Evolutionary conservation across 2,797 vertebrate genomes (phyloP).

Genomic region (Pangasius krempfi): DNA sequence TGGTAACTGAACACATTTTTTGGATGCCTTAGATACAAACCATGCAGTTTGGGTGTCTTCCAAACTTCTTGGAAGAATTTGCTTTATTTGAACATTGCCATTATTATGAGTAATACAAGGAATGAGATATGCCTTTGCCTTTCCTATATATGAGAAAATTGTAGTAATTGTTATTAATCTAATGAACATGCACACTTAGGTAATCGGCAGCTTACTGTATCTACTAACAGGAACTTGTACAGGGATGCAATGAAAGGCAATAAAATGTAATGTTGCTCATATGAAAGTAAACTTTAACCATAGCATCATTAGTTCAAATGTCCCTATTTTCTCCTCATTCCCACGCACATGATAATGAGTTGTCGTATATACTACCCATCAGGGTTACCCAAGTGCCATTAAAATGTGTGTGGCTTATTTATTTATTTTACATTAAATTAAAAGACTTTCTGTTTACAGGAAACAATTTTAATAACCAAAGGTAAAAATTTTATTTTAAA

Average conservation of each 20-base stretch:
- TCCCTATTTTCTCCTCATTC: not conserved
- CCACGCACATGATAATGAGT: not conserved
- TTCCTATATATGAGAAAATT: not conserved
- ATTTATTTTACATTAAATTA: not conserved
- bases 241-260: not conserved
- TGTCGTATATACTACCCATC: not conserved
- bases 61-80: not conserved
- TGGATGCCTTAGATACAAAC: not conserved
- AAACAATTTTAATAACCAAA: not conserved
- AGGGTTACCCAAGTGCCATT: not conserved
- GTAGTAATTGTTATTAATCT: not conserved
- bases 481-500: not conserved
- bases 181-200: not conserved
- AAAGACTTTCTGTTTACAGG: not conserved
- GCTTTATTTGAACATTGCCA: not conserved
- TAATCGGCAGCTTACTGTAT: not conserved
- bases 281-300: not conserved
- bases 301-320: not conserved
- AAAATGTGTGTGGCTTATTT: not conserved
- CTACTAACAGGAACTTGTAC: not conserved
- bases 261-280: not conserved
- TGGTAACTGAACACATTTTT: constrained; percentile 9
- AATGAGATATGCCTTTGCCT: not conserved
- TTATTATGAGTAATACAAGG: not conserved
- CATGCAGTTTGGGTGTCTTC: not conserved